Conservation (phyloP, 2,113 vertebrate genomes). For the Chaetura pelagica region DNA sequence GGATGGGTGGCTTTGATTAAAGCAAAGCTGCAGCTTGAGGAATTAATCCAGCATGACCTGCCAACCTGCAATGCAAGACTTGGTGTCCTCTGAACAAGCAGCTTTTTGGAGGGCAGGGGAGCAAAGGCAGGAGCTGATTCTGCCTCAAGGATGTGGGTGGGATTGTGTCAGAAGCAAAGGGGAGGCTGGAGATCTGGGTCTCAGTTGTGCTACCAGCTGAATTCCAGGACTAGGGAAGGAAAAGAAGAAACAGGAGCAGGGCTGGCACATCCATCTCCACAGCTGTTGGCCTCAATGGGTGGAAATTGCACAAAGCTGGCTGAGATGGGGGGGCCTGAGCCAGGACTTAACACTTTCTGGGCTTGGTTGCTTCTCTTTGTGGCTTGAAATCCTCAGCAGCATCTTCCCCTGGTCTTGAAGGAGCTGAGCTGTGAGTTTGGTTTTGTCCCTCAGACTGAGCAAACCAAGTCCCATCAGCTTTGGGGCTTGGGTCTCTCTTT, state of each 20-base stretch:
- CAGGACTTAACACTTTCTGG: background rate
- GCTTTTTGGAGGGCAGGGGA: background rate
- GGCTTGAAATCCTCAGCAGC: background rate
- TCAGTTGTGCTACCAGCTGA: background rate
- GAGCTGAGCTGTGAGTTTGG: background rate
- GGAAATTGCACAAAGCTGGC: background rate
- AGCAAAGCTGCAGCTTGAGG: background rate
- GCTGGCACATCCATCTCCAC: background rate
- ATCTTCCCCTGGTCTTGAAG: background rate
- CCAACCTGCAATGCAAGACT: background rate
- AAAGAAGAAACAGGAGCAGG: background rate
- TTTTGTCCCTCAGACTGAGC: background rate
- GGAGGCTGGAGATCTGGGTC: background rate
- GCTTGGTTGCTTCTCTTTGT: background rate
- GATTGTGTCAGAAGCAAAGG: background rate
- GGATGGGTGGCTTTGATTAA: background rate
- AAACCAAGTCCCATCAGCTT: fast-evolving
- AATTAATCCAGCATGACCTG: fast-evolving
- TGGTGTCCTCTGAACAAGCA: fast-evolving
- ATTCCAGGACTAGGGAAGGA: background rate
- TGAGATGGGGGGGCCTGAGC: background rate
- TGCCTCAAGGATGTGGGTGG: background rate
- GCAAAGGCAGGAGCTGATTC: background rate
- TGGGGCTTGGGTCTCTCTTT: background rate
- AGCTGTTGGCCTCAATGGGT: background rate